phyloP scores from a whole-genome alignment of 2,888 invertebrate genomes.

The Stenichneumon culpator region DNA sequence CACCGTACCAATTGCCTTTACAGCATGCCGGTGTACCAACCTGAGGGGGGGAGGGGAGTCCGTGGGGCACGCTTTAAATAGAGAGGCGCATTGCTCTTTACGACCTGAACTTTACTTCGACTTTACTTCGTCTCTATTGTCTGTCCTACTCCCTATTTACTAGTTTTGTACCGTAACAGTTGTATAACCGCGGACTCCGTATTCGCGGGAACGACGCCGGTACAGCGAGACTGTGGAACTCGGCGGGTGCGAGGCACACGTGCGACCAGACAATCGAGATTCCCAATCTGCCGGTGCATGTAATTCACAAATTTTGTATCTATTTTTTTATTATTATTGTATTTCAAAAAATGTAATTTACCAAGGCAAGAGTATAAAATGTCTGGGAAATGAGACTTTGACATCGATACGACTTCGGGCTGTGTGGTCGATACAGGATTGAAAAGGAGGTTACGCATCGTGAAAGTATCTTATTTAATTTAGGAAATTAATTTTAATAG shows the following conservation, averaged over 20 bases:
- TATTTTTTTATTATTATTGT: background rate
- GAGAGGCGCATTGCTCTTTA: constrained; percentile 65
- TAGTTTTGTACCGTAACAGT: constrained; percentile 9
- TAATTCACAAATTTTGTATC: background rate
- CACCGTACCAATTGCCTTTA: constrained; percentile 47
- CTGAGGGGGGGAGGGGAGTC: constrained; percentile 7
- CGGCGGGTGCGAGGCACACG: constrained; percentile 23
- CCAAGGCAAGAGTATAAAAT: background rate
- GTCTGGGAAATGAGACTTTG: background rate
- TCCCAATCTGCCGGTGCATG: background rate
- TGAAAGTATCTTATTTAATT: background rate
- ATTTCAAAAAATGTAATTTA: background rate
- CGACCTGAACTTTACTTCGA: constrained; percentile 63
- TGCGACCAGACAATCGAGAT: constrained; percentile 20
- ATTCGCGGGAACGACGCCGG: constrained; percentile 24
- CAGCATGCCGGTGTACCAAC: constrained; percentile 21
- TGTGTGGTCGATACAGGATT: background rate
- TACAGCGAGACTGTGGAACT: background rate
- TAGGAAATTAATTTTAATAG: background rate
- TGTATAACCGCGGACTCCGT: constrained; percentile 27
- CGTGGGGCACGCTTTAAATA: constrained; percentile 53
- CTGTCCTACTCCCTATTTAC: constrained; percentile 31
- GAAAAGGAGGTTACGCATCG: background rate
- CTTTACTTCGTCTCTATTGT: constrained; percentile 30
- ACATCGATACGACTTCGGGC: background rate